Percentiles rank a stretch among this genome's conserved stretches.
Conservation (phyloP, 2,113 vertebrate genomes). For the Caracal caracal region DNA sequence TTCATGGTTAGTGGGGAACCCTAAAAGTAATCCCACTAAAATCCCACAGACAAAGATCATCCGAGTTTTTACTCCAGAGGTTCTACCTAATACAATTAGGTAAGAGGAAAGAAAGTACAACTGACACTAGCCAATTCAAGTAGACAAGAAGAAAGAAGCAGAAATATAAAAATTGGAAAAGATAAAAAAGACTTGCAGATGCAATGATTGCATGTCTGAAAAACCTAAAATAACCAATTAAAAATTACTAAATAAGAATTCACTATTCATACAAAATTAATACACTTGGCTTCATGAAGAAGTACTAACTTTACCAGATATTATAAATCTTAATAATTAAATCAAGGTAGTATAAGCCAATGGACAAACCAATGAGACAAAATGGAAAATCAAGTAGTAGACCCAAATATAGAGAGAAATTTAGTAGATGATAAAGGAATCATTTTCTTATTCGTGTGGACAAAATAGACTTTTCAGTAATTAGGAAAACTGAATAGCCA, state of each 20-base stretch:
- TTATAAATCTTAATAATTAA: slow-evolving; percentile 22
- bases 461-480: not conserved
- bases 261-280: slow-evolving; percentile 2
- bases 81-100: not conserved
- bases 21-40: not conserved
- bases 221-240: slow-evolving; percentile 13
- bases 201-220: not conserved
- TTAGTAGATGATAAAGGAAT: not conserved
- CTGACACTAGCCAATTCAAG: not conserved
- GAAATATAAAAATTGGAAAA: not conserved
- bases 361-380: not conserved
- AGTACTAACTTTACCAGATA: not conserved
- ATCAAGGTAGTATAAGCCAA: not conserved
- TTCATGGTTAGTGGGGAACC: not conserved
- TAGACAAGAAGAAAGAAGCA: not conserved
- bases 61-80: not conserved
- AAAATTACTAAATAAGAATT: slow-evolving; percentile 20
- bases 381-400: not conserved
- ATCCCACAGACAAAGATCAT: not conserved
- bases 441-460: not conserved
- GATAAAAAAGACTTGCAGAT: not conserved
- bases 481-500: not conserved
- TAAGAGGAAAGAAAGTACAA: slow-evolving; percentile 4
- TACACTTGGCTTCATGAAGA: not conserved
- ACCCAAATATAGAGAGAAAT: not conserved